Evolutionary conservation across 2,113 vertebrate genomes (phyloP).

Genomic region (Myotis brandtii): DNA sequence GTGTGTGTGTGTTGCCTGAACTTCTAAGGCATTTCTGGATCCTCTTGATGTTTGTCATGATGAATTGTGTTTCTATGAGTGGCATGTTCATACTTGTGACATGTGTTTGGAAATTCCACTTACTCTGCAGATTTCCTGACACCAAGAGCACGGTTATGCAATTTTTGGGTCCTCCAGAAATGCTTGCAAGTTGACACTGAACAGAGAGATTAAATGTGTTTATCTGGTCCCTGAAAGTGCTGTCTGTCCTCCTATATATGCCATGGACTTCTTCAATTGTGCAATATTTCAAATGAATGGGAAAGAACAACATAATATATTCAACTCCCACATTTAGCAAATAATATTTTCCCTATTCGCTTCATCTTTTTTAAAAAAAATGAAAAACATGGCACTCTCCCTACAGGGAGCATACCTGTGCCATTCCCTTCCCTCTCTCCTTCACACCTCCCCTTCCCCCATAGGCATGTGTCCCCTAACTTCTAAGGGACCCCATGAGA

Average conservation of each 20-base stretch:
- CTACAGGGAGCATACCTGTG: no score
- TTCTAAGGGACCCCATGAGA: no score
- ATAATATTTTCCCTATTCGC: not conserved
- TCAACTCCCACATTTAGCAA: not conserved
- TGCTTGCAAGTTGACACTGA: not conserved
- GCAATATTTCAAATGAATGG: not conserved
- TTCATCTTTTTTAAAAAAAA: not conserved
- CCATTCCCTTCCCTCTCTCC: no score
- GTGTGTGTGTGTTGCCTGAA: not conserved
- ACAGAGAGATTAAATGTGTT: not conserved
- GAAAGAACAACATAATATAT: not conserved
- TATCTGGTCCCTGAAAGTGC: not conserved
- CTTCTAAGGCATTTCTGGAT: not conserved
- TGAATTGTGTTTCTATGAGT: not conserved
- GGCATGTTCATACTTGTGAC: not conserved
- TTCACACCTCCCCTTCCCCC: no score
- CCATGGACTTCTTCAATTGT: not conserved
- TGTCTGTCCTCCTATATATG: not conserved
- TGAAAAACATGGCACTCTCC: not conserved
- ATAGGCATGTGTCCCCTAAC: no score
- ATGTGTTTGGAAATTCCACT: constrained; percentile 11
- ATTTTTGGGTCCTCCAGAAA: not conserved
- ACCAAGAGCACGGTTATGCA: not conserved
- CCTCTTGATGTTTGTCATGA: not conserved
- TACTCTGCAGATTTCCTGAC: not conserved